Evolutionary conservation across 2,888 invertebrate genomes (phyloP).

Genomic region (Idaea aversata): DNA sequence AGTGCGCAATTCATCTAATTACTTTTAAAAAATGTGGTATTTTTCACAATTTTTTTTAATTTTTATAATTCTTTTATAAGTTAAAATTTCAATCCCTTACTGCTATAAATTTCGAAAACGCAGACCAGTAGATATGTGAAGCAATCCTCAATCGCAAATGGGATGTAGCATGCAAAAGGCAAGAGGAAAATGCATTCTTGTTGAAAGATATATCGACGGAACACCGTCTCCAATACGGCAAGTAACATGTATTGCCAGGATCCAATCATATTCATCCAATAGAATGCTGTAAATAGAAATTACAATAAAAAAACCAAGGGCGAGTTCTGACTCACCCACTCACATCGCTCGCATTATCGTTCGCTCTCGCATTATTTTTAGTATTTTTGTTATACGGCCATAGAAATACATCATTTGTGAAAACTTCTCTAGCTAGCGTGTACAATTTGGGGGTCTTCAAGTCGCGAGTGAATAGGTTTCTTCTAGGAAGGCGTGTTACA

Average conservation of each 20-base stretch:
- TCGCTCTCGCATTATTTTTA: too few species aligned
- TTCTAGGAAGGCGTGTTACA: too few species aligned
- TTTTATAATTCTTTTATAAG: background rate
- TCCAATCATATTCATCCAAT: slow-evolving; percentile 44
- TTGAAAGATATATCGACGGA: slow-evolving; percentile 38
- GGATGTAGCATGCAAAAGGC: slow-evolving; percentile 48
- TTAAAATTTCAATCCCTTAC: slow-evolving; percentile 34
- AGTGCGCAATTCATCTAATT: too few species aligned
- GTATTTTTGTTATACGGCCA: too few species aligned
- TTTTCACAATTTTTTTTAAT: slow-evolving; percentile 12
- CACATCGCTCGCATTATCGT: too few species aligned
- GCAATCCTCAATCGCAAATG: slow-evolving; percentile 47
- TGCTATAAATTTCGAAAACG: slow-evolving; percentile 44
- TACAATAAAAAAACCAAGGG: background rate
- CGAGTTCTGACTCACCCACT: too few species aligned
- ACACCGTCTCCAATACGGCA: slow-evolving; percentile 40
- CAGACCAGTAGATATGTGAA: slow-evolving; percentile 45
- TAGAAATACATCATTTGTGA: too few species aligned
- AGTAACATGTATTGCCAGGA: slow-evolving; percentile 43
- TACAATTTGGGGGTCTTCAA: too few species aligned
- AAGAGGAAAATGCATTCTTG: slow-evolving; percentile 41
- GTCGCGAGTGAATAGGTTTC: too few species aligned
- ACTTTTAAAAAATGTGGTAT: too few species aligned
- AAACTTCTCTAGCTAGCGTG: too few species aligned
- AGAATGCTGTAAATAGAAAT: slow-evolving; percentile 40